These are phyloP conservation scores for Pseudochirops corinnae DNA, from an alignment of 2,797 vertebrate genomes.

Conservation along the genomic window DNA sequence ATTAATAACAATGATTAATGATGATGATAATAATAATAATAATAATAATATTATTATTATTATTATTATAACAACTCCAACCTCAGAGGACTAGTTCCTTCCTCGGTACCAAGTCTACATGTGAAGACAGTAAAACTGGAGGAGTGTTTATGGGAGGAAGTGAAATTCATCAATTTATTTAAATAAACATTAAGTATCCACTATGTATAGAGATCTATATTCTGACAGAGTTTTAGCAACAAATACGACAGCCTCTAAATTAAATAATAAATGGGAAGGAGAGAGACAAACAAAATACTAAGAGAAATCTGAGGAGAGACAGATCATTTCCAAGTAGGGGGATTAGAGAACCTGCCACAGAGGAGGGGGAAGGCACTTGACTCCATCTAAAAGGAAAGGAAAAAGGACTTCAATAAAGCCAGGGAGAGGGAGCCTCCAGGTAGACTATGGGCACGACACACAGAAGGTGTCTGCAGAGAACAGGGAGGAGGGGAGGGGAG, in stretches of 20 bases:
- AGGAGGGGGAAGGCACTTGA: neutral
- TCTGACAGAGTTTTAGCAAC: neutral
- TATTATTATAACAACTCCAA: neutral
- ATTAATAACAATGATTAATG: neutral
- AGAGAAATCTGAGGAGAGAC: neutral
- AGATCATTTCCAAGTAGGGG: neutral
- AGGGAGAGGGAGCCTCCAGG: neutral
- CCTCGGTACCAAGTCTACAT: neutral
- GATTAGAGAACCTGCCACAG: neutral
- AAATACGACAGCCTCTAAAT: neutral
- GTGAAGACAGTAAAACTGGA: neutral
- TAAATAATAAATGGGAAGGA: neutral
- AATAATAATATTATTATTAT: neutral
- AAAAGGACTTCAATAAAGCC: neutral
- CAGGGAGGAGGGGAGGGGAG: neutral
- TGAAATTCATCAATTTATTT: neutral
- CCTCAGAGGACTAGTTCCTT: neutral
- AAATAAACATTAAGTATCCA: neutral
- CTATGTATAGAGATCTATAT: neutral
- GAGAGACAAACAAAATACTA: neutral
- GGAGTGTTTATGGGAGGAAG: neutral
- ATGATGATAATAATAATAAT: too few relatives aligned
- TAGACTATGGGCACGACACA: neutral
- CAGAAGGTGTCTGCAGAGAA: neutral
- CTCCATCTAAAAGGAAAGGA: neutral